Evolutionary conservation across 2,888 invertebrate genomes (phyloP), one percentile per base, ranked within the genome.

Genomic region (Calameuta filiformis): DNA sequence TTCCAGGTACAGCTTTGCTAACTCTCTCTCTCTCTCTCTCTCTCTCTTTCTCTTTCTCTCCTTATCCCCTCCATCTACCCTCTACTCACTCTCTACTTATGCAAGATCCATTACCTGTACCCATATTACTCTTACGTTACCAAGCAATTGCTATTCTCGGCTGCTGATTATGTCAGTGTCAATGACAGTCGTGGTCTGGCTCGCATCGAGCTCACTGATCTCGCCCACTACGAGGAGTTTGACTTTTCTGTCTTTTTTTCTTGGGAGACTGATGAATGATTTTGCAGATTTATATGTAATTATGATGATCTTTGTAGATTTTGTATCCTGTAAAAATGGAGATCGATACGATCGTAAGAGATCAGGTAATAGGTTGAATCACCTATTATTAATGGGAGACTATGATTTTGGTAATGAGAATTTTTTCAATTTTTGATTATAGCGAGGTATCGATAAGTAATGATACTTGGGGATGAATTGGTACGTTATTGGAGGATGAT

Each of bases 111-210:
- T 80, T 83, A 82, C 79, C 37, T 80, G 81, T 77, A 80, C 79
- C 81, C 84, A 83, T 86, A 87, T 86, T 85, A 86, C 86, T 84
- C 82, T 82, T 83, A 84, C 85, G 83, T 86, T 84, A 81, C 83
- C 81, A 83, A 79, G 82, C 77, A 31, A 71, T 71, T 71, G 71
- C 71, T 34, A 71, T 31, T 71, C 71, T 15, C 56, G 78, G 34
- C 73, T 71, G 73, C 40, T 73, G 87, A 87, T 90, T 89, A 87
- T 87, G 88, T 90, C 90, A 90, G 89, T 89, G 90, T 90, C 90
- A 90, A 90, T 89, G 90, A 87, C 89, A 89, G 84, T 83, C 56
- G 56, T 23, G 56, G 56, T 56, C 23, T 56, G 23, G 2, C 23
- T 23, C 9, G 56, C 23, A 23, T 40, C 40, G 40, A 56, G 56